phyloP scores from a whole-genome alignment of 2,888 invertebrate species.

The Pseudolycoriella hygida region DNA sequence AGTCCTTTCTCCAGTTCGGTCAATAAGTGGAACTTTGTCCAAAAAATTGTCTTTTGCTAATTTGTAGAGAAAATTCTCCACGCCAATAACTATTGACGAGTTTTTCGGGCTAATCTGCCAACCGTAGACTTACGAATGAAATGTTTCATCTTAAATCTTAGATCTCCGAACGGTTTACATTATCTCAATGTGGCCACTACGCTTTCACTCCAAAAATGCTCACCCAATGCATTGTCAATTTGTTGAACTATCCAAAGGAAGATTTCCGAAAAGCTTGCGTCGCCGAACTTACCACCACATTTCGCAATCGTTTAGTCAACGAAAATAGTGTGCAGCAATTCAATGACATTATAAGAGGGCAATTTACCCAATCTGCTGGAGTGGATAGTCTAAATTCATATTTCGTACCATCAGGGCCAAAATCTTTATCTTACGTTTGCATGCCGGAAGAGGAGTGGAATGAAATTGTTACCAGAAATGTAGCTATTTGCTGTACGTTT shows the following conservation, averaged over 20 bases:
- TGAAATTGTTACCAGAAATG: constrained; percentile 39
- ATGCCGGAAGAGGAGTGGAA: constrained; percentile 42
- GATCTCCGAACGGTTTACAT: constrained; percentile 15
- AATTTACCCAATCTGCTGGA: constrained; percentile 26
- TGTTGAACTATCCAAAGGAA: constrained; percentile 21
- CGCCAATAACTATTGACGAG: too few species aligned
- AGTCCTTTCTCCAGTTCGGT: too few species aligned
- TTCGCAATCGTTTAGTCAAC: constrained; percentile 53
- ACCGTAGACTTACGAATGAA: too few species aligned
- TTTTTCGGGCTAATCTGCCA: too few species aligned
- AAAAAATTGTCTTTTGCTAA: too few species aligned
- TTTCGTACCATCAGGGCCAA: constrained; percentile 19
- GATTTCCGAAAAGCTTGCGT: constrained; percentile 22
- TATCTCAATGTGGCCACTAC: constrained; percentile 20
- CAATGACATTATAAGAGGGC: constrained; percentile 39
- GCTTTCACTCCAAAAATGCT: constrained; percentile 28
- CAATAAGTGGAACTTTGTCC: too few species aligned
- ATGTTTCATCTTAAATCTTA: neutral
- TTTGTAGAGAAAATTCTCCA: too few species aligned
- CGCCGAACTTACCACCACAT: constrained; percentile 58
- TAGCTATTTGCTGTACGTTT: constrained; percentile 44
- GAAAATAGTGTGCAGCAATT: constrained; percentile 47
- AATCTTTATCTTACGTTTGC: constrained; percentile 22
- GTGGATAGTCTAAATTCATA: constrained; percentile 12
- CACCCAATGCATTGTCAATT: constrained; percentile 21